Base-by-base conservation (phyloP, 2,113 vertebrate genomes). In the Pituophis catenifer region DNA sequence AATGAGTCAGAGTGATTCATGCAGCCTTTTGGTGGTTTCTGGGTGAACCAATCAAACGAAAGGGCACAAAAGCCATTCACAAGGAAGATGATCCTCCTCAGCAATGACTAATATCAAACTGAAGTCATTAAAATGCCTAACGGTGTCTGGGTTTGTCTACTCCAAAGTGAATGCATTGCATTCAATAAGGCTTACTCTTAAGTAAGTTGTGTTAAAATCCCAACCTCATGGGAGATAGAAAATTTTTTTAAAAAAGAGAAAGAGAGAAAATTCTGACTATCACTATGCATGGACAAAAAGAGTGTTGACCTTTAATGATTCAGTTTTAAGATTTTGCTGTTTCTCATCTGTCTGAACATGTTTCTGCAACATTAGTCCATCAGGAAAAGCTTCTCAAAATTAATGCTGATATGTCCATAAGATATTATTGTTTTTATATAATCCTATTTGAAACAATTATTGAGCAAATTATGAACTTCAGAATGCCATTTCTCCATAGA, bases 1-100 rank as follows among this genome's bases (percentile, higher is more conserved):
- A 97, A 95, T 96, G 95, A 97, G 91, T 96, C 96, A 96, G 91
- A 94, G 33, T 96, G 97, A 97, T 96, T 97, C 95, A 96, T 91
- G 88, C 54, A 96, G 91, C 48, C 48, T 95, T 89, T 94, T 93
- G 91, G 94, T 95, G 90, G 85, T 93, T 96, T 97, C 92, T 95
- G 2, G 24, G 17, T 0, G 26, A 96, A 90, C 96, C 97, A 97
- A 97, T 97, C 93, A 95, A 93, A 92, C 17, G 57, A 97, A 97
- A 98, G 96, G 96, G 93, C 96, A 97, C 8, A 91, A 92, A 95
- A 70, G 23, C 89, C 91, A 44, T 97, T 97, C 95, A 85, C 52
- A 94, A 89, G 23, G 90, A 94, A 94, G 87, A 92, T 81, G 90
- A 94, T 94, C 91, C 58, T 94, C 90, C 53, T 94, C 91, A 62